Base-by-base conservation (phyloP, 2,888 invertebrate genomes). In the Ptychoptera contaminata region DNA sequence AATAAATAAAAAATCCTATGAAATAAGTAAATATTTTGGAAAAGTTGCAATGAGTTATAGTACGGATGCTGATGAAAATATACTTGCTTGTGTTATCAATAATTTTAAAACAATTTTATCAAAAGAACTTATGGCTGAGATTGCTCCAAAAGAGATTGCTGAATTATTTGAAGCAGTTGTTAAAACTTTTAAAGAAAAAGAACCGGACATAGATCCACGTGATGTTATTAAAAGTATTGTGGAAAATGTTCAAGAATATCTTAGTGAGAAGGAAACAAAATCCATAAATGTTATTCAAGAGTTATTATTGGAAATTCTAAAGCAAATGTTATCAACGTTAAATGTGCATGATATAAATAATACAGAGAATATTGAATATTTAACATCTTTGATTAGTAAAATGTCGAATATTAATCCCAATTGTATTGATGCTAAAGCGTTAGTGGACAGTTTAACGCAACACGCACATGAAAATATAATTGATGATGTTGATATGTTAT, bases 1-100 rank as follows among this genome's bases (percentile, higher is more conserved):
- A 31, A 52, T 63, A n/a, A 52, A 58, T 0, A 61, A 58, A 36
- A 60, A 60, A 42, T 53, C 60, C 0, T 54, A 55, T 15, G 57
- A 61, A 37, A 58, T 60, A 0, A 53, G 62, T 5, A 54, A 60
- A 10, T 61, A 61, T 42, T 49, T 65, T 9, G 57, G 55, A 29
- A 62, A 62, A 46, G 61, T 62, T 0, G 65, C 62, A 2, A 56
- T 60, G 6, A 60, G 53, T 36, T 62, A 61, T 35, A 59, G 62
- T 41, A 58, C 59, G 10, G 50, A 52, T 3, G 52, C 61, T 23
- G 59, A 59, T 2, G 61, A 62, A 40, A 56, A 58, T 31, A n/a
- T n/a, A n/a, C n/a, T n/a, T n/a, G 58, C 56, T 15, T 60, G 59
- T 42, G 53, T 63, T 10, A 55, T 59, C 2, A 57, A 60, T 16